These are phyloP conservation scores for Rhinoderma darwinii DNA, from an alignment of 2,113 vertebrate genomes.

Conservation along the genomic window DNA sequence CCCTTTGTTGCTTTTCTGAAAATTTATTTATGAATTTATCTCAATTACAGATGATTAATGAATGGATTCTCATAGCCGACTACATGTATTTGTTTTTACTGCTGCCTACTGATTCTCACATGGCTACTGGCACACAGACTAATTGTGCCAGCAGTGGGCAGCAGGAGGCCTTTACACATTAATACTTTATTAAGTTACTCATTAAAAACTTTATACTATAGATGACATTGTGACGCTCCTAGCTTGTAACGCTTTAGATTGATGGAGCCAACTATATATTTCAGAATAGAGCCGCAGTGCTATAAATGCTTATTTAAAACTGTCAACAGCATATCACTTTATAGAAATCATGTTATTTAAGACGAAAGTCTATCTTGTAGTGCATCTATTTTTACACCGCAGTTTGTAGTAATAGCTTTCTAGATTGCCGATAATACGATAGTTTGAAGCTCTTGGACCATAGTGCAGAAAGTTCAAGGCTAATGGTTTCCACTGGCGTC, in stretches of 20 bases:
- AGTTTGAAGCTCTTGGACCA: neutral
- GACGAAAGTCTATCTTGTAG: neutral
- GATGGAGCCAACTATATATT: neutral
- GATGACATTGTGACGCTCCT: neutral
- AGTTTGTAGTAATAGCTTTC: neutral
- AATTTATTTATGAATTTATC: constrained; percentile 2
- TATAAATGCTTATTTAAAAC: neutral
- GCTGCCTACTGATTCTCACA: constrained; percentile 15
- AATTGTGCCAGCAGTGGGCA: neutral
- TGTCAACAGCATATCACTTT: neutral
- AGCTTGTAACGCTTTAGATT: neutral
- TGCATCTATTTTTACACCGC: neutral
- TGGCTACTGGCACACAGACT: constrained; percentile 23
- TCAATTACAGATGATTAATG: constrained; percentile 24
- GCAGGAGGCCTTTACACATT: neutral
- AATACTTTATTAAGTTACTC: neutral
- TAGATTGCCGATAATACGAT: neutral
- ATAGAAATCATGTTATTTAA: neutral
- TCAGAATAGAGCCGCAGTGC: neutral
- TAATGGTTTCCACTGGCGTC: too few relatives aligned
- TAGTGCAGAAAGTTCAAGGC: neutral
- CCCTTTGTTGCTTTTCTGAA: neutral
- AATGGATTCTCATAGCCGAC: constrained; percentile 12
- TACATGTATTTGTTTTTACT: neutral
- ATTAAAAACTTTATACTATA: neutral